These are phyloP conservation scores for Calyptommatus sinebrachiatus DNA, from an alignment of 2,113 vertebrate genomes.

Conservation along the genomic window DNA sequence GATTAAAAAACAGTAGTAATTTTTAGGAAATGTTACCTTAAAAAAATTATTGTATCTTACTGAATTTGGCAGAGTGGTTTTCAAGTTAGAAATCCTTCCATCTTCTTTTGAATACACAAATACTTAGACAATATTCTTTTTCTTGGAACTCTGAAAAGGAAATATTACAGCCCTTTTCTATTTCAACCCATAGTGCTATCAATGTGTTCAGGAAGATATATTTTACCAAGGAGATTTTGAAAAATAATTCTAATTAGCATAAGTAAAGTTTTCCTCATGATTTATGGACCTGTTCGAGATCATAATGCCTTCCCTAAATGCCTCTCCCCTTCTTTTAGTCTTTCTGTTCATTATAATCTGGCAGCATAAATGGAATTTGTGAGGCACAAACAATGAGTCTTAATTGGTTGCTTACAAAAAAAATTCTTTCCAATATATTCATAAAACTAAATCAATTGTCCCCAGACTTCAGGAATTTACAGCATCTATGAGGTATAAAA, in stretches of 20 bases:
- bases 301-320: slow-evolving; percentile 16
- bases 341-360: slow-evolving; percentile 32
- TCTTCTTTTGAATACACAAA: neutral
- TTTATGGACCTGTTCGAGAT: slow-evolving; percentile 32
- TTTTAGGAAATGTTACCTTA: neutral
- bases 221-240: neutral
- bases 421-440: slow-evolving; percentile 42
- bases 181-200: accelerated
- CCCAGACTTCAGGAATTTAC: slow-evolving; percentile 9
- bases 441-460: slow-evolving; percentile 23
- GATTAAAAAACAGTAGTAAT: neutral
- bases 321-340: neutral
- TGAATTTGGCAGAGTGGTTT: neutral
- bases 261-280: slow-evolving; percentile 32
- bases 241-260: neutral
- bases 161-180: neutral
- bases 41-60: neutral
- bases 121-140: neutral
- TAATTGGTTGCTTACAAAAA: slow-evolving; percentile 48
- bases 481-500: slow-evolving; percentile 9
- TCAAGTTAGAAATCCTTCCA: neutral
- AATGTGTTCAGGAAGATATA: accelerated
- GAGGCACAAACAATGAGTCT: slow-evolving; percentile 59
- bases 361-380: slow-evolving; percentile 52
- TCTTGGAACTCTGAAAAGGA: neutral